phyloP scores from a whole-genome alignment of 2,113 vertebrate species.

The Marmota monax region DNA sequence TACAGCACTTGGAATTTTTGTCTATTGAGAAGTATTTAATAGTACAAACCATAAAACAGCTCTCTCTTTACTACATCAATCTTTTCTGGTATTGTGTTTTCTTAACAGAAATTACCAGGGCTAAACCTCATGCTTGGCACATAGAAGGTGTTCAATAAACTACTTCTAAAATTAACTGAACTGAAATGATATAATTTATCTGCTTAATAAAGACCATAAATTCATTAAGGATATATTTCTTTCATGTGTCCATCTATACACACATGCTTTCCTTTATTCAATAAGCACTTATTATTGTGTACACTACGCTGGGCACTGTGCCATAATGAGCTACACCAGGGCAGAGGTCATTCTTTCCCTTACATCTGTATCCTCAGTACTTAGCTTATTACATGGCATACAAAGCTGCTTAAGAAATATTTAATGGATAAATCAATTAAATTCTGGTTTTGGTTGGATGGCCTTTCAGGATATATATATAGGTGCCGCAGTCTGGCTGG shows the following conservation, averaged over 20 bases:
- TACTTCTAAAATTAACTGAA: conserved; percentile 34
- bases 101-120: not conserved
- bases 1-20: not conserved
- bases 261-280: not conserved
- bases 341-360: not conserved
- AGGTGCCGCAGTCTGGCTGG: not conserved
- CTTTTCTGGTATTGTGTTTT: conserved; percentile 18
- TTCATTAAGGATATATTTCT: conserved; percentile 5
- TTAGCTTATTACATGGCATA: not conserved
- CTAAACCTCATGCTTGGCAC: not conserved
- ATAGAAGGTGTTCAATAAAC: not conserved
- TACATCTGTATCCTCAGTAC: not conserved
- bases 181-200: not conserved
- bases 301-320: not conserved
- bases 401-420: not conserved
- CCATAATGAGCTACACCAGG: not conserved
- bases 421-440: not conserved
- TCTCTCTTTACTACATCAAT: not conserved
- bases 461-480: not conserved
- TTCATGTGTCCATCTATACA: not conserved
- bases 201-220: not conserved
- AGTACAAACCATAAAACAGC: not conserved
- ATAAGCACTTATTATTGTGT: not conserved
- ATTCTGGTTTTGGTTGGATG: conserved; percentile 7
- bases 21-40: not conserved